phyloP scores from a whole-genome alignment of 2,888 invertebrate genomes.

The Dryocosmus kuriphilus region DNA sequence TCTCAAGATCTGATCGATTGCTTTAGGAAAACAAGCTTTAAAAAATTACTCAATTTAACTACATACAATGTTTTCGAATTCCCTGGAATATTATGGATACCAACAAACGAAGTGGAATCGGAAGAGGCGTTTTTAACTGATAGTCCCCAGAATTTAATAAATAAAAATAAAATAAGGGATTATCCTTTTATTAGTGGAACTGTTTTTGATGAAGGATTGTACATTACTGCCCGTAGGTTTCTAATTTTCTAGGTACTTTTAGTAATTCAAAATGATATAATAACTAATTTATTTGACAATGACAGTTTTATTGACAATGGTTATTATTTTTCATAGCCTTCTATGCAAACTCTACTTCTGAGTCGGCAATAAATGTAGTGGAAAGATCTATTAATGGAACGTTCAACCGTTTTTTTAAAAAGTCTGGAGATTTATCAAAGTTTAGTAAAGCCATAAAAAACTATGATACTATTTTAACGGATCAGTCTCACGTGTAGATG shows the following conservation, averaged over 20 bases:
- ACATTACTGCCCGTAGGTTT: slow-evolving; percentile 15
- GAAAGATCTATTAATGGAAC: slow-evolving; percentile 8
- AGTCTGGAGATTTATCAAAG: neutral
- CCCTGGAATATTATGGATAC: slow-evolving; percentile 12
- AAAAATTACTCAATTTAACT: slow-evolving; percentile 1
- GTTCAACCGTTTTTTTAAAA: neutral
- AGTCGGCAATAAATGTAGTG: neutral
- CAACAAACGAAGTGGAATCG: slow-evolving; percentile 20
- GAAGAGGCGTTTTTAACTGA: slow-evolving; percentile 29
- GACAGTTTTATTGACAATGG: too few species aligned
- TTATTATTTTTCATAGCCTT: neutral
- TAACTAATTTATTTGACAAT: too few species aligned
- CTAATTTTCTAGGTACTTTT: neutral
- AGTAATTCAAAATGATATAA: too few species aligned
- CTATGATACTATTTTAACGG: slow-evolving; percentile 20
- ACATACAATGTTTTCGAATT: slow-evolving; percentile 24
- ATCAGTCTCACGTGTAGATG: neutral
- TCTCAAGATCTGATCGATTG: slow-evolving; percentile 81
- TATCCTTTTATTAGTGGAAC: slow-evolving; percentile 22
- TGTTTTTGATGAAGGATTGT: slow-evolving; percentile 8
- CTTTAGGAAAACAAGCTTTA: slow-evolving; percentile 78
- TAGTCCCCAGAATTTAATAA: slow-evolving; percentile 16
- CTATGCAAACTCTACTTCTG: neutral
- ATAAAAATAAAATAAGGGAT: slow-evolving; percentile 19
- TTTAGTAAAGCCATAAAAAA: neutral